These are phyloP conservation scores for Gallinago undulata DNA, from an alignment of 2,113 vertebrate species.

Conservation along the genomic window DNA sequence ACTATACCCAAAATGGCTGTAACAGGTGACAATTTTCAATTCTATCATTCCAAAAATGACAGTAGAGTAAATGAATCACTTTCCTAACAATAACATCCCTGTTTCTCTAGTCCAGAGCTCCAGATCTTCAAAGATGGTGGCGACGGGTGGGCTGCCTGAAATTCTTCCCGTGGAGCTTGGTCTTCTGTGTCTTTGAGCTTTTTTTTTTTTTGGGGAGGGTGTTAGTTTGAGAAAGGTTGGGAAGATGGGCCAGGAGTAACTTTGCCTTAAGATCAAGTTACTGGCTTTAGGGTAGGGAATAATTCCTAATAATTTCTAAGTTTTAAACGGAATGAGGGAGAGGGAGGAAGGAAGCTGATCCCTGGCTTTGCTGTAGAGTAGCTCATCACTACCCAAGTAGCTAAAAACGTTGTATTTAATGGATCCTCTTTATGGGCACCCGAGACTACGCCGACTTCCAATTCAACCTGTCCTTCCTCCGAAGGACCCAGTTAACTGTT, in stretches of 20 bases:
- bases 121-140: not conserved
- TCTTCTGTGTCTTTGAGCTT: not conserved
- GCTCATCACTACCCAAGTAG: not conserved
- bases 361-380: not conserved
- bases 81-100: not conserved
- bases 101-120: not conserved
- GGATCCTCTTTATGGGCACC: not conserved
- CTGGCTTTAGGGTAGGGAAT: not conserved
- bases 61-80: fast-evolving
- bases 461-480: not conserved
- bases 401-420: not conserved
- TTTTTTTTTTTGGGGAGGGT: not conserved
- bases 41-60: not conserved
- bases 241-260: not conserved
- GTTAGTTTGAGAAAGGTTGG: not conserved
- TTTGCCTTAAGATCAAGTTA: not conserved
- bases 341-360: not conserved
- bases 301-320: not conserved
- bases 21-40: not conserved
- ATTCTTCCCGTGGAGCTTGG: not conserved
- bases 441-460: not conserved
- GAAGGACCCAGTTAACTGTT: not conserved
- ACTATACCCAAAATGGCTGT: not conserved
- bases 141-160: not conserved
- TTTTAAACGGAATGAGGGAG: not conserved